A percentile compares a stretch with the other conserved stretches of the same genome.
Conservation (phyloP, 2,888 invertebrate species). For the Himalopsyche anomala region DNA sequence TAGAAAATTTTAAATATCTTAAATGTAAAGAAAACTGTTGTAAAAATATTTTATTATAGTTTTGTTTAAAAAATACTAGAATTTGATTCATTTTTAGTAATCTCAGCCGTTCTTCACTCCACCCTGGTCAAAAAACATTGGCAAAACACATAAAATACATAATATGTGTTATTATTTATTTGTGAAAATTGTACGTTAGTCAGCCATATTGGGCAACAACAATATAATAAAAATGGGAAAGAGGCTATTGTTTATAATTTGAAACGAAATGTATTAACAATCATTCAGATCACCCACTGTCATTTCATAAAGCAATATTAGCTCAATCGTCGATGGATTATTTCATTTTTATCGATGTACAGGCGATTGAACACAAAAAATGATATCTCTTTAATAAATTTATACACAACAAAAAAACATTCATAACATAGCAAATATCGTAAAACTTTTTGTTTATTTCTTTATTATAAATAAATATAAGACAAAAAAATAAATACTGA, state of each 20-base stretch:
- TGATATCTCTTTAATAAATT: too few relatives aligned
- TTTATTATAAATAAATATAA: too few relatives aligned
- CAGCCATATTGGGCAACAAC: constrained; percentile 38
- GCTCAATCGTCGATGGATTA: constrained; percentile 46
- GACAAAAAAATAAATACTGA: too few relatives aligned
- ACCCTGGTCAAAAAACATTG: not conserved
- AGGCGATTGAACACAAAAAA: constrained; percentile 45
- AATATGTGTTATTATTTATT: constrained; percentile 46
- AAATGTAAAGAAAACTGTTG: too few relatives aligned
- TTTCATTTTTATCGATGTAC: constrained; percentile 50
- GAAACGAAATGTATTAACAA: constrained; percentile 57
- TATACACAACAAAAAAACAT: too few relatives aligned
- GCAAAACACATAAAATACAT: constrained; percentile 15
- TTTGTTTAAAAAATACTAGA: too few relatives aligned
- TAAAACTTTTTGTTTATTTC: too few relatives aligned
- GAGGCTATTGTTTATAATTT: constrained; percentile 51
- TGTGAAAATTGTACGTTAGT: constrained; percentile 51
- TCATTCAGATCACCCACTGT: constrained; percentile 59
- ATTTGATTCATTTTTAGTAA: too few relatives aligned
- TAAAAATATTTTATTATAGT: too few relatives aligned
- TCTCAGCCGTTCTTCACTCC: not conserved
- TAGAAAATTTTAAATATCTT: too few relatives aligned
- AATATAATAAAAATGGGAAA: constrained; percentile 52
- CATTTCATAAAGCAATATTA: constrained; percentile 62
- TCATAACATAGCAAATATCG: too few relatives aligned